Base-by-base conservation (phyloP, 1,140 invertebrate species). In the Drosophila lini region DNA sequence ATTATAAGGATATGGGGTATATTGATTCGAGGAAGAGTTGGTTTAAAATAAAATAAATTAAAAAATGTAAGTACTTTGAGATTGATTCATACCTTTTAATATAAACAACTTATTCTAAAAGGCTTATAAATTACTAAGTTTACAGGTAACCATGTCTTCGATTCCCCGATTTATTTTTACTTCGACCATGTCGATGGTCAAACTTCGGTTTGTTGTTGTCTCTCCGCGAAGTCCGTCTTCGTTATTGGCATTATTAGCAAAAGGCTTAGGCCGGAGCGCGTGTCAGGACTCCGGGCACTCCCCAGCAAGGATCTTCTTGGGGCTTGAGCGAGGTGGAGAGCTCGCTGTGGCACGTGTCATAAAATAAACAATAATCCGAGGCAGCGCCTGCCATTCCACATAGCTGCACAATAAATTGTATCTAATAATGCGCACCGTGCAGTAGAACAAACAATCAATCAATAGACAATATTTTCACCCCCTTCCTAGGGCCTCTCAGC, bases 381-480 rank as follows among this genome's bases (percentile, higher is more conserved):
- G 50, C 79, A 82, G 68, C 84, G 83, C 76, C 83, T 86, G 83
- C 65, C 84, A 88, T 86, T 86, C 83, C 84, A 86, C 83, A 83
- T 86, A 83, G 78, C 71, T 86, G 83, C 83, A 86, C 83, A 86
- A 83, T 82, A 88, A 86, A 86, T 86, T 86, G 83, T 86, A 88
- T 86, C 83, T 86, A 83, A 86, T 86, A 86, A 86, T 86, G 85
- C 81, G 83, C 76, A 65, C 71, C 83, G 84, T 86, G 78, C 74
- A 86, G 75, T 74, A 85, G 83, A 86, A 88, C 83, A 88, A 88
- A 88, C 83, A 88, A 88, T 88, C 83, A 88, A 88, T 88, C 84
- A 88, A 88, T 88, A 88, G 80, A 88, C 83, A 88, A 88, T 88
- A 88, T 88, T 85, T 86, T 88, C 57, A 55, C 57, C 76, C 67